Conservation (phyloP, 2,888 invertebrate genomes). For the Mythimna ferrago region DNA sequence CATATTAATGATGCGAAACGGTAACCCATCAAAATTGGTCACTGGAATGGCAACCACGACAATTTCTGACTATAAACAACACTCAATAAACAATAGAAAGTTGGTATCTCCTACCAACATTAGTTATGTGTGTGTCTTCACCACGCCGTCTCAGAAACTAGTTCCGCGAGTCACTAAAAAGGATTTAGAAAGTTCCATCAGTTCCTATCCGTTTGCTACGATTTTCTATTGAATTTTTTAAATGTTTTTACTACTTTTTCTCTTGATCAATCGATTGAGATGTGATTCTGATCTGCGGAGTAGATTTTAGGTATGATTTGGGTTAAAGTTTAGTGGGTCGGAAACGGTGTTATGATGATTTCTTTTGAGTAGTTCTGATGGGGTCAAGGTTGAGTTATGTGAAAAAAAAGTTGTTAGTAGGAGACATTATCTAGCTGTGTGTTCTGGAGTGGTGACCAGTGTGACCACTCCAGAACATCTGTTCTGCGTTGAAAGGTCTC, state of each 20-base stretch:
- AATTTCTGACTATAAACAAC: conserved; percentile 47
- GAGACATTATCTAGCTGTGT: no score
- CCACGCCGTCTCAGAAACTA: conserved; percentile 66
- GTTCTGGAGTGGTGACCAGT: no score
- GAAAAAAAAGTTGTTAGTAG: no score
- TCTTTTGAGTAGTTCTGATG: background rate
- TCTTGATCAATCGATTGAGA: background rate
- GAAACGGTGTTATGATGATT: background rate
- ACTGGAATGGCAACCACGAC: conserved; percentile 22
- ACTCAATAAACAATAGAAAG: conserved; percentile 77
- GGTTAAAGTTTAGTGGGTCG: conserved; percentile 14
- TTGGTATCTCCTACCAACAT: conserved; percentile 56
- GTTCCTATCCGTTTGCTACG: conserved; percentile 57
- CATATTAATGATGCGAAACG: conserved; percentile 46
- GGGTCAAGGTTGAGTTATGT: conserved; percentile 2
- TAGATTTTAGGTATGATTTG: background rate
- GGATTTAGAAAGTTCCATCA: conserved; percentile 81
- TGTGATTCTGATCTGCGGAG: background rate
- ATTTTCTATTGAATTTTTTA: conserved; percentile 54
- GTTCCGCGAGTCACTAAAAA: conserved; percentile 80
- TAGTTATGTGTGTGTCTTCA: conserved; percentile 65
- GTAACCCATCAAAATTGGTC: conserved; percentile 43
- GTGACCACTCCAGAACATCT: no score
- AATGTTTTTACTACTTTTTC: conserved; percentile 34
- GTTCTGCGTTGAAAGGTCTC: no score